Base-by-base conservation (phyloP, 1,140 invertebrate genomes). In the Drosophila chauvacae region DNA sequence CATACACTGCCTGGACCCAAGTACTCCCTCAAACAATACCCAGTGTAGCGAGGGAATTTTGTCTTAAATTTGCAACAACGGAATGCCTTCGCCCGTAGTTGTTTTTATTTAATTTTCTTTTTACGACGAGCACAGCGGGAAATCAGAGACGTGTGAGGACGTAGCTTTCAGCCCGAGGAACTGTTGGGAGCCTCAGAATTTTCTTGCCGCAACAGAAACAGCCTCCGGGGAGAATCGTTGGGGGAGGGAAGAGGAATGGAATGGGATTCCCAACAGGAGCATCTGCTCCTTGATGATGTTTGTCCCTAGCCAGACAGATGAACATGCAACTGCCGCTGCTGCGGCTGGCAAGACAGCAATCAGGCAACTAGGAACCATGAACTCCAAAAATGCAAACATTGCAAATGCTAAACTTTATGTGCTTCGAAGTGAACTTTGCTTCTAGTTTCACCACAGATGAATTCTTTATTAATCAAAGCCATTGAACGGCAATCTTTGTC, bases 71-170 rank as follows among this genome's bases (percentile, higher is more conserved):
- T 62, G 71, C 76, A 80, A 80, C 77, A 80, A 64, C 48, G 41
- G 60, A 37, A 45, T 70, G 47, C 62, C 59, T 51, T 79, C 42
- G 83, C 83, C 83, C 53, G 65, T 83, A 82, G 84, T 66, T 87
- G 83, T 87, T 87, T 88, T 83, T 88, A 75, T 87, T 87, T 87
- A 87, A 87, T 87, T 87, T 84, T 88, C 65, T 77, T 87, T 86
- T 83, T 70, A 60, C 62, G 81, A 86, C 55, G 73, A 44, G 39
- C 64, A 65, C 63, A 60, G 37, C 45, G 51, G 63, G 51, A 83
- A 74, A 55, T 70, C 55, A 42, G 73, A 56, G 41, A 39, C 50
- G 56, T 41, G 57, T 20, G 28, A 20, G 30, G 42, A n/a, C 20
- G 44, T 39, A 14, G 33, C 33, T 47, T 20, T 10, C 30, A 23